Evolutionary conservation across 1,140 invertebrate species (phyloP), one percentile per base, ranked within the genome.

Genomic region (Dreissena rostriformis): DNA sequence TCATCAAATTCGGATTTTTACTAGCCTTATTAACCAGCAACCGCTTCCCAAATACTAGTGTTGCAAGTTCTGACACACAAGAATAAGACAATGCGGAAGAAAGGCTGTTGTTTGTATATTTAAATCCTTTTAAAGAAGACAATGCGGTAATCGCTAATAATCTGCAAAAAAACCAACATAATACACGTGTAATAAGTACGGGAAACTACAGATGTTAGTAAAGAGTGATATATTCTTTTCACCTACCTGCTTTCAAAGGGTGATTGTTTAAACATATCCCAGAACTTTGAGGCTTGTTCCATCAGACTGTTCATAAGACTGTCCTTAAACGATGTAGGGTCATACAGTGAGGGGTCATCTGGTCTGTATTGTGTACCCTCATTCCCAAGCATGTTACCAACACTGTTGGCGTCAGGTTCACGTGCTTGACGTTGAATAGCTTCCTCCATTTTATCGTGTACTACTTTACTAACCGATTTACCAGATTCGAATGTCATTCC

Each of bases 251-350:
- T 67, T 15, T 51, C 75, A 52, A 78, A 78, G 11, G 67, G 39
- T 14, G 75, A 61, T 4, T 28, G 49, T 67, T 78, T 78, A 14
- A 78, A 78, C 17, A 66, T 67, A 12, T 78, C 65, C 26, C 63
- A 39, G 53, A 78, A 78, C 24, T 78, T 66, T 52, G 24, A 52
- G 6, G 75, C 39, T 53, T 78, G 29, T 78, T 78, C 65, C 63
- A 67, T 67, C n/a, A 78, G 49, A 52, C 65, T 68, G 0, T 66
- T 24, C 28, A 17, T 24, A 0, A 78, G 24, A 65, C 75, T 78
- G 39, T 68, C 65, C 19, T 14, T 49, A 67, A 78, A 78, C 15
- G 75, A 66, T 22, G 63, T 24, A 22, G 57, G 19, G 39, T 78
- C 75, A 53, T 78, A 78, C 26, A 68, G 49, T 24, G 39, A n/a